Percentiles rank a stretch among this genome's conserved stretches.
phyloP scores from a whole-genome alignment of 2,113 vertebrate genomes.

The Bos taurus region DNA sequence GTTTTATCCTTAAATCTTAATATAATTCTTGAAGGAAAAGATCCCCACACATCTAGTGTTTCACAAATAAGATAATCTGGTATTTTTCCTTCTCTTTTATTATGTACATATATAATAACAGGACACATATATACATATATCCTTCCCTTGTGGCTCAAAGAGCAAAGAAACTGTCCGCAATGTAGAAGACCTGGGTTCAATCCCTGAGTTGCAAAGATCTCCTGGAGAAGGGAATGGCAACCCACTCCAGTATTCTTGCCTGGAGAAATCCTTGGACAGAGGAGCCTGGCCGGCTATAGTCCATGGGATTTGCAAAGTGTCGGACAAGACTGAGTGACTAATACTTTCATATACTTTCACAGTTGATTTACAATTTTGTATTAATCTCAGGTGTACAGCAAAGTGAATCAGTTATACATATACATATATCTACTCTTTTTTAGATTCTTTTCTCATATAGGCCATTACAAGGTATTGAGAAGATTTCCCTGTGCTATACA shows the following conservation, averaged over 20 bases:
- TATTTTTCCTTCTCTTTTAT: neutral
- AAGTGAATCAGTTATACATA: neutral
- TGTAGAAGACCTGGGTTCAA: neutral
- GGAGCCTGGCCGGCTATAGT: neutral
- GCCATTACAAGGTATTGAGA: neutral
- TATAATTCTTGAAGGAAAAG: neutral
- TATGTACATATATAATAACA: neutral
- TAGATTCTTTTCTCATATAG: neutral
- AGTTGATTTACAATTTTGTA: neutral
- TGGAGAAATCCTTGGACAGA: neutral
- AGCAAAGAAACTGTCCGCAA: neutral
- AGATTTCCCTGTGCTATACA: neutral
- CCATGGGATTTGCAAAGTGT: neutral
- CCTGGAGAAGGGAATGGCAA: neutral
- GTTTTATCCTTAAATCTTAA: neutral
- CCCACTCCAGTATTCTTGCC: neutral
- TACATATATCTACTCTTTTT: neutral
- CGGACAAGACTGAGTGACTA: neutral
- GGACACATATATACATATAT: neutral
- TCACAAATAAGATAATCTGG: neutral
- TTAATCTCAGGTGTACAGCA: neutral
- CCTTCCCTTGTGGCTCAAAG: neutral
- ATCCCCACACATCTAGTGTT: neutral
- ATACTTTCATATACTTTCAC: neutral
- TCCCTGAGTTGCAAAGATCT: neutral